Percentiles rank a stretch among this genome's conserved stretches.
These are phyloP conservation scores for Esperia sulphurella DNA, from an alignment of 2,888 invertebrate species.

Conservation along the genomic window DNA sequence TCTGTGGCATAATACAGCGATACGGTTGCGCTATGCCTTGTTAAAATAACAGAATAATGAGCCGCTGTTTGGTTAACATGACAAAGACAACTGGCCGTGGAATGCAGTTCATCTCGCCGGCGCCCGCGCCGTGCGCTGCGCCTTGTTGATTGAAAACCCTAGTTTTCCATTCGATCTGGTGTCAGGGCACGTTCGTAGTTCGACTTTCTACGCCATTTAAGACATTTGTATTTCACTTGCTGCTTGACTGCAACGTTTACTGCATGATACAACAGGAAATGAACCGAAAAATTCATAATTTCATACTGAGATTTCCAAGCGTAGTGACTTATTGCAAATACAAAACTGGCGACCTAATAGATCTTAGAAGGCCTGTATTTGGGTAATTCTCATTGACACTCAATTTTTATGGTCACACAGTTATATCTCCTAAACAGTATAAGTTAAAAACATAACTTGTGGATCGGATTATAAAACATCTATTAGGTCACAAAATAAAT, in stretches of 20 bases:
- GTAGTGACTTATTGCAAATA: no score
- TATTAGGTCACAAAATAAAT: no score
- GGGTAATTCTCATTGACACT: no score
- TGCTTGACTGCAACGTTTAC: not conserved
- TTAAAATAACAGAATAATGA: conserved; percentile 76
- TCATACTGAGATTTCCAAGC: not conserved
- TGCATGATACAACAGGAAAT: not conserved
- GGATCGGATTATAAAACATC: no score
- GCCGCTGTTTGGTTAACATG: conserved; percentile 69
- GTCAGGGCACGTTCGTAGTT: conserved; percentile 52
- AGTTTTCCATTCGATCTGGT: conserved; percentile 63
- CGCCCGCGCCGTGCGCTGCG: conserved; percentile 32
- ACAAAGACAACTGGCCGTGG: conserved; percentile 57
- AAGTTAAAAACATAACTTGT: no score
- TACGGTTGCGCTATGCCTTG: conserved; percentile 44
- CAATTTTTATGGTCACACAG: no score
- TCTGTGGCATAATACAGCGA: conserved; percentile 3
- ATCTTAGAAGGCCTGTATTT: no score
- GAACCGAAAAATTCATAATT: not conserved
- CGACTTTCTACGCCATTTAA: conserved; percentile 24
- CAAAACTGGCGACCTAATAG: no score
- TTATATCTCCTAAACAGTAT: no score
- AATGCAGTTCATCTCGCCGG: conserved; percentile 63
- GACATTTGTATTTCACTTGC: conserved; percentile 30
- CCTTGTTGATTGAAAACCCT: conserved; percentile 44